Evolutionary conservation across 2,888 invertebrate species (phyloP), one percentile per base, ranked within the genome.

Genomic region (Liposcelis brunnea): DNA sequence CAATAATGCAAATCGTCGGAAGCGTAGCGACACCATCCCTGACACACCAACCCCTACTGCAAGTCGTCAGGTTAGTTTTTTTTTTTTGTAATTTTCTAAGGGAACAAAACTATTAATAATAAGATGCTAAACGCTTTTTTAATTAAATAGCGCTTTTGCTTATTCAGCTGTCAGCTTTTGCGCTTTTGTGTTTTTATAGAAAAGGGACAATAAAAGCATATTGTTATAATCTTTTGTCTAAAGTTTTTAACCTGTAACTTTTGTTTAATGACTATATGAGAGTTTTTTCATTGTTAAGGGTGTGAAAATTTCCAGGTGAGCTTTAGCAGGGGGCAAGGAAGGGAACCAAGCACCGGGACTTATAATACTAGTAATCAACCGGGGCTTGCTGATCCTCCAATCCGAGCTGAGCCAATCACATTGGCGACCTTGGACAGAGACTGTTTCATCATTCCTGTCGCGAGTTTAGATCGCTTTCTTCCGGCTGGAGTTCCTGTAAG

Each of bases 391-490:
- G 61, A 65, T 49, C 62, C 68, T 36, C 60, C 62, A 51, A 62
- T 65, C 3, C 51, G 64, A 42, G 70, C 76, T 42, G 80, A 80
- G 59, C 80, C 82, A 34, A 77, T 80, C 49, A 82, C 84, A 3
- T 68, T 89, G 55, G 79, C 85, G 42, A 82, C 81, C 42, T 69
- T 87, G 56, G 85, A 87, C 65, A 74, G 82, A 57, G 90, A 90
- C 68, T 90, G 89, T 65, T 90, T 90, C 67, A 89, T 90, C 61
- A 89, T 90, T 62, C 90, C 90, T 6, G 81, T 87, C 43, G 85
- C 87, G 55, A 84, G 84, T 60, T 71, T 89, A 55, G 81, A 83
- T 61, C 72, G 87, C 55, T 90, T 90, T 66, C 71, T 90, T 56
- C 90, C 89, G 51, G 86, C 84, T 52, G 89, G 89, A 56, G 84